Conservation (phyloP, 1,140 invertebrate genomes). For the Hylaeus anthracinus region DNA sequence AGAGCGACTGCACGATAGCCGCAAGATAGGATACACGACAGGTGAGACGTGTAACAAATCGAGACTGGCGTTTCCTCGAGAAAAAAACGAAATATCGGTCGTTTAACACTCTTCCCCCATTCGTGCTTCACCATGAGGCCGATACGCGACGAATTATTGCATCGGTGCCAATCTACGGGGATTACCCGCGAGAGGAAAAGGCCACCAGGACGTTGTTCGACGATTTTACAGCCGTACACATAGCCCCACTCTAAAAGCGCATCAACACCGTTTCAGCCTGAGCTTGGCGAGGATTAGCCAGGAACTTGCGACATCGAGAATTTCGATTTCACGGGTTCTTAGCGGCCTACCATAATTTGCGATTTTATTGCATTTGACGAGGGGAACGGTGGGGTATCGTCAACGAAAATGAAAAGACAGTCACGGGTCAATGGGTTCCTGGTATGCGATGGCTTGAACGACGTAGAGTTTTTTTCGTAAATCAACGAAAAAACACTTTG, state of each 20-base stretch:
- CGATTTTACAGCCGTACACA: constrained; percentile 56
- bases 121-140: constrained; percentile 35
- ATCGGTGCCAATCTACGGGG: constrained; percentile 59
- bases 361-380: not conserved
- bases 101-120: constrained; percentile 49
- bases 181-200: constrained; percentile 55
- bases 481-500: too few relatives aligned
- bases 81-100: constrained; percentile 45
- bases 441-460: not conserved
- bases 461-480: too few relatives aligned
- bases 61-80: constrained; percentile 35
- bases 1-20: not conserved
- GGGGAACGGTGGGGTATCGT: not conserved
- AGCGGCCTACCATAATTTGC: not conserved
- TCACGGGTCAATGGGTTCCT: not conserved
- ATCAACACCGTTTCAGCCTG: constrained; percentile 35
- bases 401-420: not conserved
- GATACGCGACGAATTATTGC: constrained; percentile 65
- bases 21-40: constrained; percentile 51
- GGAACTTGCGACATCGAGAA: constrained; percentile 40
- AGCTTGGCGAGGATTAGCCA: constrained; percentile 50
- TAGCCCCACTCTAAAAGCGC: constrained; percentile 33
- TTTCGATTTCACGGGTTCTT: constrained; percentile 27
- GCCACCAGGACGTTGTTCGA: constrained; percentile 51
- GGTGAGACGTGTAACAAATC: constrained; percentile 40